These are phyloP conservation scores for Ormyrus pomaceus DNA, from an alignment of 2,888 invertebrate species.

Conservation along the genomic window DNA sequence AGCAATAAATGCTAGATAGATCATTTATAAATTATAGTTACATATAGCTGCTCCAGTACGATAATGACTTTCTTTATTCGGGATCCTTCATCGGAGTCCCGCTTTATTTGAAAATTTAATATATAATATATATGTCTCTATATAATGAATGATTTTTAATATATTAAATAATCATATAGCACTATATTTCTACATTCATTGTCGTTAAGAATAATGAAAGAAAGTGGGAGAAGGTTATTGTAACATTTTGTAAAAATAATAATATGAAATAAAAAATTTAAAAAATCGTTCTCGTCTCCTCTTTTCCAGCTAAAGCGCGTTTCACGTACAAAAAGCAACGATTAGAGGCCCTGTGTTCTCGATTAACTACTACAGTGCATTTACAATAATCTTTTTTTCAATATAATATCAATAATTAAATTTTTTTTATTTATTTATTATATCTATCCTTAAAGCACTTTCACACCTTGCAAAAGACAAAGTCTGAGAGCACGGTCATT, in stretches of 20 bases:
- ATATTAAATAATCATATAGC: constrained; percentile 71
- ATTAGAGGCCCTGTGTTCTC: constrained; percentile 74
- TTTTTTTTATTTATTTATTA: constrained; percentile 58
- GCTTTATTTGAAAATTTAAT: constrained; percentile 52
- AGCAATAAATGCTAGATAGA: constrained; percentile 62
- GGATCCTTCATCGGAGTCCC: constrained; percentile 55
- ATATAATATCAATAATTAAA: constrained; percentile 64
- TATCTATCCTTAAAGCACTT: constrained; percentile 60
- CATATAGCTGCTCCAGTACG: constrained; percentile 62
- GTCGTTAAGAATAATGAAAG: constrained; percentile 58
- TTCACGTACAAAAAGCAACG: constrained; percentile 75
- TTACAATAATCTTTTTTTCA: constrained; percentile 67
- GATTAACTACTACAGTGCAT: constrained; percentile 71
- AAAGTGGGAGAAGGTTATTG: constrained; percentile 57
- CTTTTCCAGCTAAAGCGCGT: constrained; percentile 70
- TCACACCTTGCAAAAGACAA: constrained; percentile 62
- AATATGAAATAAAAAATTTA: constrained; percentile 64
- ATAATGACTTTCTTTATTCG: constrained; percentile 62
- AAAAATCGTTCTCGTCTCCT: constrained; percentile 59
- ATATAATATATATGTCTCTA: constrained; percentile 63
- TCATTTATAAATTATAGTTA: constrained; percentile 62
- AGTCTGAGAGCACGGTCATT: constrained; percentile 60
- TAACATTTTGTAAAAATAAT: constrained; percentile 63
- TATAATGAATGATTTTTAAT: constrained; percentile 67
- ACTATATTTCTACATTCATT: constrained; percentile 63